phyloP scores from a whole-genome alignment of 2,888 invertebrate species.

The Rosalia funebris region DNA sequence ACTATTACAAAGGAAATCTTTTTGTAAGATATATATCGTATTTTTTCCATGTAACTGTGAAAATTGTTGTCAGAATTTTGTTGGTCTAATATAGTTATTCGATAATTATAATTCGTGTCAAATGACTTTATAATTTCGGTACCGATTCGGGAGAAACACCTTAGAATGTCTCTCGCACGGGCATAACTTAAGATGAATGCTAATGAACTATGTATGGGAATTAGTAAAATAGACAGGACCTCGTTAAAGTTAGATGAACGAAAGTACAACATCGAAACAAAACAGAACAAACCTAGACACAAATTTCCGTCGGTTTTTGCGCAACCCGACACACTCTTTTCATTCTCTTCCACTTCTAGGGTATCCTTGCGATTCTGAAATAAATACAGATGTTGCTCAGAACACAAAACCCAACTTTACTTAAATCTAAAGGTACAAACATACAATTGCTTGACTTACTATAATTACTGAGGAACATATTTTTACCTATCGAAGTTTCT shows the following conservation, averaged over 20 bases:
- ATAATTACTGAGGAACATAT: too few species aligned
- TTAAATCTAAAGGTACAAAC: too few species aligned
- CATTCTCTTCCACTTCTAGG: conserved; percentile 56
- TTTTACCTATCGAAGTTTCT: too few species aligned
- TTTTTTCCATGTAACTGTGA: conserved; percentile 46
- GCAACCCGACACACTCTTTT: conserved; percentile 59
- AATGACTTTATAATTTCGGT: conserved; percentile 30
- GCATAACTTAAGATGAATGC: conserved; percentile 36
- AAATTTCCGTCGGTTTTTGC: conserved; percentile 57
- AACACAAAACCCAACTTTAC: too few species aligned
- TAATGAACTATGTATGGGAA: conserved; percentile 50
- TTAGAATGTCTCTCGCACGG: conserved; percentile 10
- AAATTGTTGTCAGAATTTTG: conserved; percentile 62
- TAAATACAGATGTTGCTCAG: too few species aligned
- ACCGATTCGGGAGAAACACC: conserved; percentile 28
- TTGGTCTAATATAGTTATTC: conserved; percentile 42
- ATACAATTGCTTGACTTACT: too few species aligned
- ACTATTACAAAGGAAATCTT: conserved; percentile 25
- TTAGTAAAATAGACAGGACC: conserved; percentile 49
- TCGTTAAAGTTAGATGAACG: conserved; percentile 49
- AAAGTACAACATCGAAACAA: conserved; percentile 58
- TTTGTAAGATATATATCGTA: conserved; percentile 19
- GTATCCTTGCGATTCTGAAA: conserved; percentile 61
- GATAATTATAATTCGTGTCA: conserved; percentile 23
- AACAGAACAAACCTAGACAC: conserved; percentile 64